These are phyloP conservation scores for Drosophila azteca DNA, from an alignment of 1,140 invertebrate genomes.

Conservation along the genomic window DNA sequence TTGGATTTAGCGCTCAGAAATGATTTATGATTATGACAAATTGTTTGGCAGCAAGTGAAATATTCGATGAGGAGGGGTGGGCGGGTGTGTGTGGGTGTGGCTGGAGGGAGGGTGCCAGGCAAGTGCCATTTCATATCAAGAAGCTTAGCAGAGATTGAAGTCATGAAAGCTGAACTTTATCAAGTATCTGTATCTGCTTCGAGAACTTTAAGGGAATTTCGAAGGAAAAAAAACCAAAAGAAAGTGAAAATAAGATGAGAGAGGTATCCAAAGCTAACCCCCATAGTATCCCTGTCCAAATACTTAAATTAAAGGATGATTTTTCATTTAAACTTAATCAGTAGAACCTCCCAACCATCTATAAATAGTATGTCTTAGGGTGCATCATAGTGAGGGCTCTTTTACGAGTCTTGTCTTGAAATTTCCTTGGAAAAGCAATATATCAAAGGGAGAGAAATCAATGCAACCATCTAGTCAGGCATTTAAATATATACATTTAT, in stretches of 20 bases:
- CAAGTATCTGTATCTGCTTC: too few relatives aligned
- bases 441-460: constrained; percentile 52
- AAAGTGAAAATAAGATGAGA: too few relatives aligned
- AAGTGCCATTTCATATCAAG: constrained; percentile 4
- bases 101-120: not conserved
- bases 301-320: not conserved
- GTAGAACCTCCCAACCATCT: constrained; percentile 5
- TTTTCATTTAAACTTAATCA: constrained; percentile 6
- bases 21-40: constrained; percentile 82
- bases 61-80: constrained; percentile 28
- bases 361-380: constrained; percentile 12
- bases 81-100: too few relatives aligned
- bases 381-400: constrained; percentile 14
- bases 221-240: too few relatives aligned
- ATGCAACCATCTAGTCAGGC: constrained; percentile 35
- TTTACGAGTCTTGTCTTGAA: constrained; percentile 35
- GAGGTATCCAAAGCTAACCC: too few relatives aligned
- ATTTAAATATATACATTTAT: constrained; percentile 64
- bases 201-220: too few relatives aligned
- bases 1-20: constrained; percentile 79
- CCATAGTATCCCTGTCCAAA: not conserved
- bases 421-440: constrained; percentile 57
- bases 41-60: constrained; percentile 66
- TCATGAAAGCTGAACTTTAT: too few relatives aligned
- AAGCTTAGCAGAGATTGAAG: constrained; percentile 7